Conservation (phyloP, 2,888 invertebrate species). For the Morinoia aosen region DNA sequence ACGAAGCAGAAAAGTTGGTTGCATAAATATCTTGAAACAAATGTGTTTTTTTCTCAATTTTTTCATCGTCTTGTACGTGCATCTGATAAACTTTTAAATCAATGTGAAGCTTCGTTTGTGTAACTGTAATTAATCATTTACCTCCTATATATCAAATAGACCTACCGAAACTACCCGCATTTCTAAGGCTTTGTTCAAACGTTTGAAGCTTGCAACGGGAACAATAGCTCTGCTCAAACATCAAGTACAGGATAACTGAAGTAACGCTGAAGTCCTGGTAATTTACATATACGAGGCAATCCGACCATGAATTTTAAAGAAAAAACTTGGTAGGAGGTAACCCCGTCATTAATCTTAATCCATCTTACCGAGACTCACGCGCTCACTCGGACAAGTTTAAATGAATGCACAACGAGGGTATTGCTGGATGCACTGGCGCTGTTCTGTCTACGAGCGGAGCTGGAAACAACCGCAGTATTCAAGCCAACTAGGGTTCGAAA, state of each 20-base stretch:
- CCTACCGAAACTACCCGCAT: neutral
- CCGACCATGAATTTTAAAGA: neutral
- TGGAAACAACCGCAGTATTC: neutral
- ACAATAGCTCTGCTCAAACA: neutral
- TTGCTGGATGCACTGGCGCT: neutral
- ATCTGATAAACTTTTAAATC: no score
- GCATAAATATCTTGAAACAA: no score
- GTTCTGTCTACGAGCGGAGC: neutral
- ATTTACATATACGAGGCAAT: neutral
- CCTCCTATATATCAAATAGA: no score
- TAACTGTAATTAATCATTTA: no score
- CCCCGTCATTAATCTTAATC: conserved; percentile 38
- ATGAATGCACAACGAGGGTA: conserved; percentile 15
- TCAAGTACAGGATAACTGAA: neutral
- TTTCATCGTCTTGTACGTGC: no score
- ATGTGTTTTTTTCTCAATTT: no score
- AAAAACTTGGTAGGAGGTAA: neutral
- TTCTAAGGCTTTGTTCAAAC: neutral
- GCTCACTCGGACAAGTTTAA: conserved; percentile 43
- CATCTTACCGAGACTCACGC: neutral
- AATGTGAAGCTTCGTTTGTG: no score
- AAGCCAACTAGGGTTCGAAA: neutral
- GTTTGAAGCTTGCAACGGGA: neutral
- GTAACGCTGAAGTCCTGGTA: neutral
- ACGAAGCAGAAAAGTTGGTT: no score